Conservation (phyloP, 2,888 invertebrate genomes). For the Nezara viridula region DNA sequence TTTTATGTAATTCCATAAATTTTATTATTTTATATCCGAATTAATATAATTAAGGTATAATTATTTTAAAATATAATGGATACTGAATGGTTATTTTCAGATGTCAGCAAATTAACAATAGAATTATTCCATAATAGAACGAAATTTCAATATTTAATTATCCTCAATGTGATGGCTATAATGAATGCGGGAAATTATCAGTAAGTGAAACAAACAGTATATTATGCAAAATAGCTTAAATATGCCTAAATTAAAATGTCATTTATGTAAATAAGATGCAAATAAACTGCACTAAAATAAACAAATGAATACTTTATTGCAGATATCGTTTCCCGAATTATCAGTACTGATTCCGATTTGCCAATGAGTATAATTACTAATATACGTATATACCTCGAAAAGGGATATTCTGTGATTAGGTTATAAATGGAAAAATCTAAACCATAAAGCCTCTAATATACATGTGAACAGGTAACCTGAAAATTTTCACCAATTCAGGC, state of each 20-base stretch:
- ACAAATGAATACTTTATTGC: not conserved
- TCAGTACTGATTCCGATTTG: not conserved
- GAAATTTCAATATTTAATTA: not conserved
- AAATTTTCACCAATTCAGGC: no score
- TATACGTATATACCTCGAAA: no score
- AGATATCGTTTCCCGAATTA: not conserved
- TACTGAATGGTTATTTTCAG: not conserved
- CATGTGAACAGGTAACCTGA: no score
- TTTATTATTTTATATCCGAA: not conserved
- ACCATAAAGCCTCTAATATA: no score
- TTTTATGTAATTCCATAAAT: not conserved
- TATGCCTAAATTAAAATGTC: not conserved
- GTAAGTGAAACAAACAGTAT: not conserved
- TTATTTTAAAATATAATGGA: not conserved
- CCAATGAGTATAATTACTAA: no score
- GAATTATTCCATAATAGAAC: not conserved
- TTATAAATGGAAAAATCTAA: no score
- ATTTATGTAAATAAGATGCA: not conserved
- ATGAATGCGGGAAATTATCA: not conserved
- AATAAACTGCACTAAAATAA: not conserved
- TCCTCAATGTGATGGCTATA: not conserved
- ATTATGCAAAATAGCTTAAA: not conserved
- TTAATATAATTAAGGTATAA: not conserved
- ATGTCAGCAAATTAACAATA: not conserved
- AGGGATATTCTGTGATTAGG: no score